These are phyloP conservation scores for Lutjanus campechanus DNA, from an alignment of 2,797 vertebrate genomes.

Conservation along the genomic window DNA sequence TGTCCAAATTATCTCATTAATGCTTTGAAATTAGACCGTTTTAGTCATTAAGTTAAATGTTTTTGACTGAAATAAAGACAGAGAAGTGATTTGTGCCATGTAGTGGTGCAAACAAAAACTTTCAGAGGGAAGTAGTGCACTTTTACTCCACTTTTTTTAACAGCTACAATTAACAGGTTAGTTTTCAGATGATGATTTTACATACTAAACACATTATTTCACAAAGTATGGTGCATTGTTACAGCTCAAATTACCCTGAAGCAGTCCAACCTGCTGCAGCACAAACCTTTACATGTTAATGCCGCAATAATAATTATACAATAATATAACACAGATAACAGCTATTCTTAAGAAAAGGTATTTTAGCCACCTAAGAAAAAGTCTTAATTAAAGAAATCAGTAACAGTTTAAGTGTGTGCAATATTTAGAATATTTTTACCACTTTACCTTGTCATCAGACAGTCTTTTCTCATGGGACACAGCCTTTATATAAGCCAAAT, in stretches of 20 bases:
- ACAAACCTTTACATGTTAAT: not conserved
- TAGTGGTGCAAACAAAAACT: not conserved
- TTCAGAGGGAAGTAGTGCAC: not conserved
- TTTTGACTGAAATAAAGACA: not conserved
- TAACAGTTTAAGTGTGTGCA: no score
- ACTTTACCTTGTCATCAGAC: no score
- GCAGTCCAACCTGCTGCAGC: not conserved
- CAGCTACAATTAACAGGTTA: not conserved
- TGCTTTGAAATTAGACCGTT: constrained; percentile 3
- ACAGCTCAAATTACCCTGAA: no score
- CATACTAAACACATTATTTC: not conserved
- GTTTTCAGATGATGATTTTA: not conserved
- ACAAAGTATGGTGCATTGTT: not conserved
- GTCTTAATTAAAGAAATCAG: no score
- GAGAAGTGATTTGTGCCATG: not conserved
- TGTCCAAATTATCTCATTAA: not conserved
- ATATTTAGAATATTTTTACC: no score
- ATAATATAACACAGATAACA: not conserved
- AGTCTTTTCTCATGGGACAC: no score
- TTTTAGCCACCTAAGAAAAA: no score
- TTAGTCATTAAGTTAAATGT: not conserved
- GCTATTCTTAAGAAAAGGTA: not conserved
- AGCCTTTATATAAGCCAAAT: no score
- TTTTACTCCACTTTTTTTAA: not conserved
- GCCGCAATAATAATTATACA: not conserved